Evolutionary conservation across 2,113 vertebrate genomes (phyloP), one percentile per base, ranked within the genome.

Genomic region (Rhizomys pruinosus): DNA sequence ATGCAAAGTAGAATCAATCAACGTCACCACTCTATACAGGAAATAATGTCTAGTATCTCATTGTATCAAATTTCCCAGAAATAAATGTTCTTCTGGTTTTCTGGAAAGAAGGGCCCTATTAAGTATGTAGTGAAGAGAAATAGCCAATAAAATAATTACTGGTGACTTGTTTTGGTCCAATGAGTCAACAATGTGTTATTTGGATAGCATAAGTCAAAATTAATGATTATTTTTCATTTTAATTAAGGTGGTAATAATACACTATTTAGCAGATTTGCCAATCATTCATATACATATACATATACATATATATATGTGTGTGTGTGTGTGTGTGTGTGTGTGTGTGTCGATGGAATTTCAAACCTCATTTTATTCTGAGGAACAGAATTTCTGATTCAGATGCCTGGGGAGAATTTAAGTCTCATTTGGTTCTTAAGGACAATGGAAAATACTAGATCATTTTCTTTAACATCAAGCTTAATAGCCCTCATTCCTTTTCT

Each of bases 351-450:
- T 81, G 32, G n/a, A 92, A 74, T 57, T 44, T 17, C 55, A 82
- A 73, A 69, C 61, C 11, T 91, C 8, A 16, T 71, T 5, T 47
- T 84, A 16, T 29, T 93, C 55, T 47, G 57, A 93, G 90, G 63
- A 91, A 64, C 5, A 69, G 9, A 94, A 71, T 80, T 17, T 79
- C 23, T 84, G 59, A 2, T n/a, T 87, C 77, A 89, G 39, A 39
- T 81, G 80, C 82, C 57, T 63, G 57, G 1, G 64, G 63, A 42
- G 79, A 10, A 92, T 22, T 57, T 80, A 77, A 42, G 13, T 89
- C 55, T 84, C 39, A 39, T 84, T 87, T 71, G 59, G 69, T 72
- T 63, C 69, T 42, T 92, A 25, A 74, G 90, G 88, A 87, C 23
- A 84, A 63, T 82, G 25, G 29, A 91, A 76, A 96, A 59, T 42